Conservation (phyloP, 2,888 invertebrate species). For the Nasonia oneida region DNA sequence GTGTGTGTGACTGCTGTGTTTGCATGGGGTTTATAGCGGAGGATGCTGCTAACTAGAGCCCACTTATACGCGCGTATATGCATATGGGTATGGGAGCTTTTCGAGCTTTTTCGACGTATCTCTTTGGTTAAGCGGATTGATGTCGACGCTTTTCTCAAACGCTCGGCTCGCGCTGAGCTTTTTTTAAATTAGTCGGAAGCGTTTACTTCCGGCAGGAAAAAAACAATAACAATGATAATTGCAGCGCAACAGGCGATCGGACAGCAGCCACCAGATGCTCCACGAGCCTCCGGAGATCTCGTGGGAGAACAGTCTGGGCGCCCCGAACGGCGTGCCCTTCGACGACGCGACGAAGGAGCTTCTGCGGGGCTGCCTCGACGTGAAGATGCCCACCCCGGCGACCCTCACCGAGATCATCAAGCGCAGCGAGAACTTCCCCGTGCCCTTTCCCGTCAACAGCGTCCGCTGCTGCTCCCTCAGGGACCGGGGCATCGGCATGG, state of each 20-base stretch:
- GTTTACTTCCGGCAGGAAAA: too few relatives aligned
- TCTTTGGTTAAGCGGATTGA: too few relatives aligned
- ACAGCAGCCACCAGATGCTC: slow-evolving; percentile 49
- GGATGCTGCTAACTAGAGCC: not conserved
- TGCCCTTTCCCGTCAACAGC: slow-evolving; percentile 77
- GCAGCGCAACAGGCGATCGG: slow-evolving; percentile 48
- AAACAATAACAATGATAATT: not conserved
- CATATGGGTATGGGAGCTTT: not conserved
- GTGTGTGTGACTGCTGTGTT: not conserved
- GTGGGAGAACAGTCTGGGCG: slow-evolving; percentile 75
- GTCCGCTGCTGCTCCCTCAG: slow-evolving; percentile 72
- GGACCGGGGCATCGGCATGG: slow-evolving; percentile 69
- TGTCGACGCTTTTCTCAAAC: too few relatives aligned
- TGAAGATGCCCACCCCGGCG: slow-evolving; percentile 69
- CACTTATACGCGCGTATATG: not conserved
- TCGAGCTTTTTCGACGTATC: too few relatives aligned
- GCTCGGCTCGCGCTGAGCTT: too few relatives aligned
- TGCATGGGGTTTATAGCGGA: not conserved
- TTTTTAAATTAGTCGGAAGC: too few relatives aligned
- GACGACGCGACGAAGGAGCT: slow-evolving; percentile 75
- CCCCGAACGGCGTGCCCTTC: slow-evolving; percentile 74
- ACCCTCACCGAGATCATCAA: slow-evolving; percentile 73
- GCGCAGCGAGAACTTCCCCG: slow-evolving; percentile 76
- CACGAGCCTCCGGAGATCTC: slow-evolving; percentile 75
- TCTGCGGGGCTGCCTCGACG: slow-evolving; percentile 70